Evolutionary conservation across 2,113 vertebrate genomes (phyloP), one percentile per base, ranked within the genome.

Genomic region (Cynopterus brachyotis): DNA sequence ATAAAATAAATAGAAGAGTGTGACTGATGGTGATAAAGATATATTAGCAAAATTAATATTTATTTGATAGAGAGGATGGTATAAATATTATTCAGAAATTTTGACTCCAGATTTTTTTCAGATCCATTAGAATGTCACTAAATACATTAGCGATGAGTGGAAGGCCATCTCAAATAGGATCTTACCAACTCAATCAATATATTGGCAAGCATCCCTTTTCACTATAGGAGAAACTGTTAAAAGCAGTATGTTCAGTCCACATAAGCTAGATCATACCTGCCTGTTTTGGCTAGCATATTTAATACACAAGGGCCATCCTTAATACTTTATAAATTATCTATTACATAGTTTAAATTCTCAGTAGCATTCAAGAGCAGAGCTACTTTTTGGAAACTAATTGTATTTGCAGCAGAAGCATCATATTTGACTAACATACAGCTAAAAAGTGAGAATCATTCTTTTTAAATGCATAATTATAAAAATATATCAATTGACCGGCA

Each of bases 331-430:
- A 83, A 91, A 87, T 59, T 30, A 70, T 37, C 13, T 69, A 80
- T 89, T 85, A 92, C 35, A 57, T 79, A 75, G 78, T 85, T 84
- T 73, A 78, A 75, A 73, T 82, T 24, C 32, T 92, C 5, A 37
- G 11, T 6, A 67, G 12, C 32, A 2, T 90, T 95, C 11, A 89
- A 64, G 62, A 95, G n/a, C 24, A n/a, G 10, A 85, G 53, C n/a
- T n/a, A 64, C 20, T 80, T 76, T 72, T 90, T 67, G 60, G 57
- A 95, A 96, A 93, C 19, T 59, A 88, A 87, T 50, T 17, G 47
- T 78, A 91, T 89, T 67, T 86, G 17, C 53, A 86, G 19, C 50
- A 79, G 20, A 79, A 15, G 53, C 42, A 93, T 40, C 7, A 20
- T 50, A 73, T 57, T 69, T 79, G 11, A 95, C 55, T 53, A 88